Base-by-base conservation (phyloP, 2,797 vertebrate genomes). In the Gastrophryne carolinensis region DNA sequence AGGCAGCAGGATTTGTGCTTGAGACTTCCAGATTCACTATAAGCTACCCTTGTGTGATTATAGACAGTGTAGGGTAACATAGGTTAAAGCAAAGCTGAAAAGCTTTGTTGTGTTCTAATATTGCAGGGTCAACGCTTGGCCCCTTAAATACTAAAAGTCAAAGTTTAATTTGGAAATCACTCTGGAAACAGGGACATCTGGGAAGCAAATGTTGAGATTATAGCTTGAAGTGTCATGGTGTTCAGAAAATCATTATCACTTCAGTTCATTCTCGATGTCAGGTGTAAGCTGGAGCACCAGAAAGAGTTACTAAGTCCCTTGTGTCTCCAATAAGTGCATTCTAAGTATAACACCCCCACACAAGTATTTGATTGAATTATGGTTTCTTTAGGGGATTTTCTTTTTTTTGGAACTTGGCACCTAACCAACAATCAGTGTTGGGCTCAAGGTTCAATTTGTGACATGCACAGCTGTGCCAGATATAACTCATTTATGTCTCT, bases 401-500 rank as follows among this genome's bases (percentile, higher is more conserved):
- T 19, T 53, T 78, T 71, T 65, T 10, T n/a, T n/a, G n/a, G 26
- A 8, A 50, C 15, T 60, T 78, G 67, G 75, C 65, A 71, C 30
- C 52, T 35, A 72, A 78, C 75, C 60, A 78, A 72, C 37, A 72
- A 64, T 78, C 67, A 72, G 56, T 65, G 71, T 71, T 29, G 29
- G 21, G 49, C 75, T 49, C 29, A 78, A 77, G 75, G 75, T 61
- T 78, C 58, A 72, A 65, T 72, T 50, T 72, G 68, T 50, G 57
- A 52, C 29, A 71, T 47, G 35, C 67, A 78, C 75, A 78, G 75
- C 67, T 78, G 75, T 52, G 60, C 37, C 68, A 71, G 72, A 78
- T 71, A 64, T 72, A 71, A 78, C 39, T 78, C 60, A 71, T 65
- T 78, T 78, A 78, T 78, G 71, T 78, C 39, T 57, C 67, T 50